Evolutionary conservation across 2,888 invertebrate genomes (phyloP), one percentile per base, ranked within the genome.

Genomic region (Erebia ligea): DNA sequence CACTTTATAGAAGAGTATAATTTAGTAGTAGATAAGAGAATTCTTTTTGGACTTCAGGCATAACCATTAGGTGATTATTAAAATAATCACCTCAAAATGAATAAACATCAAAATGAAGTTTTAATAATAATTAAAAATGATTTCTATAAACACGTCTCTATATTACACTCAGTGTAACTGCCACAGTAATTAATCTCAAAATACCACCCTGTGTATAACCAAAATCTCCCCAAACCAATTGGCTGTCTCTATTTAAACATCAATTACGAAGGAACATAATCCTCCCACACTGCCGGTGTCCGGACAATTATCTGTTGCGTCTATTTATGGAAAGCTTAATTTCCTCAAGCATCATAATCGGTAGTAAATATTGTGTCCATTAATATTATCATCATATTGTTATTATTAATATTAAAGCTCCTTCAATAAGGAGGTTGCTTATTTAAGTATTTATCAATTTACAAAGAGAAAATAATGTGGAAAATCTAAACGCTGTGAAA

Each of bases 181-280:
- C 34, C 34, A 34, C 34, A 5, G 34, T 34, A 5, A 34, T 34
- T 34, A 34, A 34, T 34, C 34, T 34, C 34, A 34, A 6, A 34
- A 34, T 6, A 34, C 34, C 25, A 25, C 4, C 5, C 34, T 34
- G 34, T 34, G 6, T 45, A 13, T 13, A 15, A 8, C 19, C 54
- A 54, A 19, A 57, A 57, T 19, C 19, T 13, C 25, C 6, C 56
- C 15, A 45, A 57, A 19, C 58, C 42, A 48, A 67, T 40, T 67
- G 58, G 45, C 6, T 58, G 11, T 19, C 10, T 59, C 67, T 57
- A 42, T 67, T 45, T 67, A 48, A 45, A 58, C 59, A 58, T 48
- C 48, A 67, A 58, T 58, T 50, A 63, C 15, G 19, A 25, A 21
- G 48, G 48, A 40, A 57, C 21, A 40, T 45, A 62, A 62, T 62